A percentile compares a stretch with the other conserved stretches of the same genome.
phyloP scores from a whole-genome alignment of 2,797 vertebrate genomes.

The Zalophus californianus region DNA sequence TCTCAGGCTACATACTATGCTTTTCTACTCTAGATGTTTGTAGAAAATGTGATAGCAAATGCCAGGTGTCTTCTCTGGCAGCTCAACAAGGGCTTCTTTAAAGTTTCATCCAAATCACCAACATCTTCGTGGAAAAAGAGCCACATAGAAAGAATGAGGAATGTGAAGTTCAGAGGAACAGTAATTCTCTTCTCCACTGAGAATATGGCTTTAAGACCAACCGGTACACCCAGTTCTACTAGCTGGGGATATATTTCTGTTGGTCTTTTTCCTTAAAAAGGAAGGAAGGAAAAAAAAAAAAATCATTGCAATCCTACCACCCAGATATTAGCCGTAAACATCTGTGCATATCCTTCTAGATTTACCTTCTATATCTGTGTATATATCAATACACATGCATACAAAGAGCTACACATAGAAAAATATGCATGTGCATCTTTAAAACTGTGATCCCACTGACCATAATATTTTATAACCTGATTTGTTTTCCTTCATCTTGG shows the following conservation, averaged over 20 bases:
- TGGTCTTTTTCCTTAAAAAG: not conserved
- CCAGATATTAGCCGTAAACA: not conserved
- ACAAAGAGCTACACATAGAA: not conserved
- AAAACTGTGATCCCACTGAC: not conserved
- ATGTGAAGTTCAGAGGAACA: not conserved
- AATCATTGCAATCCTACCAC: not conserved
- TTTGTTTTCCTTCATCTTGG: slow-evolving; percentile 23
- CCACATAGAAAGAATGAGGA: not conserved
- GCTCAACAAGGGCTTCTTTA: not conserved
- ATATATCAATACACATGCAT: not conserved
- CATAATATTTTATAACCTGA: not conserved
- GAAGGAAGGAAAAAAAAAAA: not conserved
- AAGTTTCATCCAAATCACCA: not conserved
- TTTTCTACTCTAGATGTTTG: not conserved
- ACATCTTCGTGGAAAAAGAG: not conserved
- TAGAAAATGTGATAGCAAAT: not conserved
- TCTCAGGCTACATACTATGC: not conserved
- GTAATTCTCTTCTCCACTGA: not conserved
- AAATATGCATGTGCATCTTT: not conserved
- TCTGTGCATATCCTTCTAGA: not conserved
- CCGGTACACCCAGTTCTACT: not conserved
- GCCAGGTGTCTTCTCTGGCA: not conserved
- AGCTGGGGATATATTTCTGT: not conserved
- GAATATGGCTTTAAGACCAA: not conserved
- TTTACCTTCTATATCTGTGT: not conserved